Evolutionary conservation across 2,113 vertebrate genomes (phyloP), one percentile per base, ranked within the genome.

Genomic region (Erinaceus europaeus): DNA sequence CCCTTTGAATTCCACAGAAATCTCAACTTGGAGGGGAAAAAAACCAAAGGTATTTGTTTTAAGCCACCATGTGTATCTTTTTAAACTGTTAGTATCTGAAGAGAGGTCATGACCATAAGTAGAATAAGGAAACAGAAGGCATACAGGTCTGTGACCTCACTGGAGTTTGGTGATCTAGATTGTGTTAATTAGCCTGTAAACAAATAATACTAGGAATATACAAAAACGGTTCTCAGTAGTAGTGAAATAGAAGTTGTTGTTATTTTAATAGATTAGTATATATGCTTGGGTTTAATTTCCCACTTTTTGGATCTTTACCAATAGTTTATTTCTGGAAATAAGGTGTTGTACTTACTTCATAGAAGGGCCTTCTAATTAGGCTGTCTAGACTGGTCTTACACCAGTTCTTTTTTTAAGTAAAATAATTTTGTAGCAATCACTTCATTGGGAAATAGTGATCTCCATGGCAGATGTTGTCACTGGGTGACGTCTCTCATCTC

Each of bases 1-100:
- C n/a, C 23, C 69, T 73, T 88, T 69, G 48, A 84, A 79, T 88
- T 74, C 38, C 86, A 62, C 74, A 88, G 53, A 87, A 84, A 82
- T 62, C 38, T 65, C 36, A 78, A 29, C 53, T 59, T 89, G 38
- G 38, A 69, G 42, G 89, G 53, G 32, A 92, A 77, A n/a, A n/a
- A n/a, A 89, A 62, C 52, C 36, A 48, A n/a, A 34, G 38, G n/a
- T 40, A 57, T 55, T 82, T 83, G n/a, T 77, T 88, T 79, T 52
- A 88, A 78, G 65, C 29, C 55, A n/a, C 67, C 44, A 0, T 36
- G 11, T 29, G 25, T 40, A n/a, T 68, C 18, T 46, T 83, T 36
- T 42, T 55, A 62, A 85, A 42, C 36, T 76, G 23, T 72, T 62
- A 29, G 40, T 50, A 17, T 29, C 23, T n/a, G 9, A 18, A 87